Evolutionary conservation across 2,113 vertebrate genomes (phyloP).

Genomic region (Pongo pygmaeus): DNA sequence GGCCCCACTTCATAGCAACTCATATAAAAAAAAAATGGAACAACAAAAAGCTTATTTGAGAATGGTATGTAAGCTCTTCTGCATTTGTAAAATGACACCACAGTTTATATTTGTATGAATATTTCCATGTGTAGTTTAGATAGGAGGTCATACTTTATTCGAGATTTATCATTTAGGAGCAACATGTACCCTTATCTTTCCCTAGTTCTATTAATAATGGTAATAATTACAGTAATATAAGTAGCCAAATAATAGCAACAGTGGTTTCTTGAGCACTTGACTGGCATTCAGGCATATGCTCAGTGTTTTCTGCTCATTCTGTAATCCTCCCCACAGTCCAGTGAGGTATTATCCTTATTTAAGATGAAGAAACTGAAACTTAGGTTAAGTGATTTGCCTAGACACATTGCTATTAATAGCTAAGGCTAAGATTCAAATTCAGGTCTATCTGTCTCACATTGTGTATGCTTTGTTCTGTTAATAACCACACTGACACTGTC

Average conservation of each 20-base stretch:
- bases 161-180: not conserved
- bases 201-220: not conserved
- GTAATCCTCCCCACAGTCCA: not conserved
- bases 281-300: not conserved
- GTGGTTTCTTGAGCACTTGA: not conserved
- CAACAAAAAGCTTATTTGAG: not conserved
- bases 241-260: not conserved
- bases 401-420: not conserved
- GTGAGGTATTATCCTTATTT: not conserved
- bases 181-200: not conserved
- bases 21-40: conserved; percentile 15
- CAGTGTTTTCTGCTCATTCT: not conserved
- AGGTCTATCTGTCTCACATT: not conserved
- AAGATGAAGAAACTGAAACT: not conserved
- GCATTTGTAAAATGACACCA: not conserved
- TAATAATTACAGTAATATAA: not conserved
- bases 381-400: not conserved
- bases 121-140: not conserved
- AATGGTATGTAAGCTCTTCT: not conserved
- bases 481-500: not conserved
- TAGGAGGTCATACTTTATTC: not conserved
- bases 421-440: not conserved
- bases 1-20: not conserved
- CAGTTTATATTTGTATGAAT: not conserved
- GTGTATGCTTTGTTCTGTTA: not conserved